These are phyloP conservation scores for Ditylenchus dipsaci DNA, from an alignment of 1,140 invertebrate genomes.

Conservation along the genomic window DNA sequence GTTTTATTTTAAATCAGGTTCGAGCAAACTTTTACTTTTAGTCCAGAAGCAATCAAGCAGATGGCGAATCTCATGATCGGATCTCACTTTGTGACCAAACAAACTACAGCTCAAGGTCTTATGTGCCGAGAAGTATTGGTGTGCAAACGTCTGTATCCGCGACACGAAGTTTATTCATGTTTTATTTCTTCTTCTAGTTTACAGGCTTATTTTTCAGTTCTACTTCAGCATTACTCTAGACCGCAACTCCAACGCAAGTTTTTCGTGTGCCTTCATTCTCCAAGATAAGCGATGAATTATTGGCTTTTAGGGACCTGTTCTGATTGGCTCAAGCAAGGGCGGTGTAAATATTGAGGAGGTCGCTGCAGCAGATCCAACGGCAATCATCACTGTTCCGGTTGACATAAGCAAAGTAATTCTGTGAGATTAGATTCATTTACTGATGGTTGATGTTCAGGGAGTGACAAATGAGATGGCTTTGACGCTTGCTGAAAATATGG, in stretches of 20 bases:
- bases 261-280: no score
- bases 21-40: no score
- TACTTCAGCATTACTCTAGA: slow-evolving; percentile 97
- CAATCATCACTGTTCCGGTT: slow-evolving; percentile 85
- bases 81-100: slow-evolving; percentile 84
- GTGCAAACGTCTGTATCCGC: slow-evolving; percentile 84
- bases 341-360: slow-evolving; percentile 96
- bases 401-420: slow-evolving; percentile 66
- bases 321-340: slow-evolving; percentile 89
- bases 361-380: slow-evolving; percentile 81
- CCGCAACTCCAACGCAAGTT: slow-evolving; percentile 76
- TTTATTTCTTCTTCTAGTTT: no score
- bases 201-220: slow-evolving; percentile 60
- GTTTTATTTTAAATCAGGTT: no score
- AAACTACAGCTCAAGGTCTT: slow-evolving; percentile 81
- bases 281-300: no score
- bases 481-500: slow-evolving; percentile 73
- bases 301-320: slow-evolving; percentile 74
- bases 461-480: slow-evolving; percentile 66
- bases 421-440: slow-evolving; percentile 23
- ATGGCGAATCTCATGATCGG: slow-evolving; percentile 83
- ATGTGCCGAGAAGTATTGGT: slow-evolving; percentile 92
- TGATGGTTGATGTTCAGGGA: slow-evolving; percentile 61
- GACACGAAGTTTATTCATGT: slow-evolving; percentile 67
- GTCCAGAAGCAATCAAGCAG: slow-evolving; percentile 78